A percentile compares a stretch with the other conserved stretches of the same genome.
Evolutionary conservation across 1,140 invertebrate species (phyloP).

Genomic region (Harlomillsia oculata): DNA sequence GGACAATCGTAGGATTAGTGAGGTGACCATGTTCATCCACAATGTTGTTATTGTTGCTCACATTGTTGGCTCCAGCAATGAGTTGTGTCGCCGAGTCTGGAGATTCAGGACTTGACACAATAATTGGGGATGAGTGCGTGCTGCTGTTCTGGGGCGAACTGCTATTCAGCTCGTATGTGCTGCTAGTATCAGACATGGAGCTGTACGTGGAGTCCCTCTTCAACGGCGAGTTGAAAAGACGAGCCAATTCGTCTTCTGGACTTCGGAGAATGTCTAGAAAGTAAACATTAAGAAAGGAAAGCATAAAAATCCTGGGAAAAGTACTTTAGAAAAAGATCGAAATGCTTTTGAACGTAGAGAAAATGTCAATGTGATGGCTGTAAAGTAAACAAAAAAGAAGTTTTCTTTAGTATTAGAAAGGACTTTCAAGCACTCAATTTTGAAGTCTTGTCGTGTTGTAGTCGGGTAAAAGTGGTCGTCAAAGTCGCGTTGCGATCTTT

Average conservation of each 20-base stretch:
- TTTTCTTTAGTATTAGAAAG: too few relatives aligned
- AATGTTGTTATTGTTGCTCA: not conserved
- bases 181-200: conserved; percentile 33
- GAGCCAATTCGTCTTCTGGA: conserved; percentile 31
- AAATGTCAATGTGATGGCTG: not conserved
- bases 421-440: too few relatives aligned
- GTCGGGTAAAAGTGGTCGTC: too few relatives aligned
- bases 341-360: not conserved
- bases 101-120: conserved; percentile 24
- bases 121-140: conserved; percentile 10
- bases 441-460: too few relatives aligned
- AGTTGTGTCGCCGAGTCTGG: conserved; percentile 22
- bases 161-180: conserved; percentile 24
- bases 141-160: conserved; percentile 13
- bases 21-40: not conserved
- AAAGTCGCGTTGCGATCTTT: too few relatives aligned
- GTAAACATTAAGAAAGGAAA: not conserved
- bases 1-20: not conserved
- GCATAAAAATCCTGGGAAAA: not conserved
- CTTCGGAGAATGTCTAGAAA: conserved; percentile 28
- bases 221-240: conserved; percentile 24
- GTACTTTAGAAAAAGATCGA: not conserved
- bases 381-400: too few relatives aligned
- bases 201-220: conserved; percentile 35
- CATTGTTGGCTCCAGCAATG: conserved; percentile 1